Conservation (phyloP, 2,797 vertebrate species). For the Emydoidea blandingii region DNA sequence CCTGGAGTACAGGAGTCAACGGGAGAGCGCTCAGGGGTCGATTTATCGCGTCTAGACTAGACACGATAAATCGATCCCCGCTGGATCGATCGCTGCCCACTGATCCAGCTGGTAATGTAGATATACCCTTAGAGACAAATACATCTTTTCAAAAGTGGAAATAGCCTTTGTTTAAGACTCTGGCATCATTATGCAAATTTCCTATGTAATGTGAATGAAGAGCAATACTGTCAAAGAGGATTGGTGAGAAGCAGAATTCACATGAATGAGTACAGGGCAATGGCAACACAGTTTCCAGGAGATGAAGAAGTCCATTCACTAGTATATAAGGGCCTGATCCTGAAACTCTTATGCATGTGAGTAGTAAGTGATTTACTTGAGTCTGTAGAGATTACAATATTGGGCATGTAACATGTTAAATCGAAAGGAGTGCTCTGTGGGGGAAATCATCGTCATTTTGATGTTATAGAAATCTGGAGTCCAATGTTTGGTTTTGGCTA, state of each 20-base stretch:
- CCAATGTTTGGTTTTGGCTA: background rate
- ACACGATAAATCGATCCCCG: too few species aligned
- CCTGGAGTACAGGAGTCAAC: too few species aligned
- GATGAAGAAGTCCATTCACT: background rate
- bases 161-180: background rate
- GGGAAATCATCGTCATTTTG: background rate
- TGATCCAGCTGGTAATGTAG: too few species aligned
- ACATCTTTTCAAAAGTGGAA: background rate
- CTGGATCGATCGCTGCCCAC: too few species aligned
- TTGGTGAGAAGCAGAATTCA: background rate
- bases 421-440: too few species aligned
- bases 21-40: too few species aligned
- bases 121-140: background rate
- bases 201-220: background rate
- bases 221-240: background rate
- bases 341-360: background rate
- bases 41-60: too few species aligned
- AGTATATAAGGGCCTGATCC: background rate
- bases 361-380: background rate
- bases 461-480: background rate
- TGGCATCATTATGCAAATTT: background rate
- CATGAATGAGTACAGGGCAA: rapidly evolving
- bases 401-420: background rate
- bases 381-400: background rate
- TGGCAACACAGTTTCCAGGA: background rate